Evolutionary conservation across 2,797 vertebrate species (phyloP).

Genomic region (Meda fulgida): DNA sequence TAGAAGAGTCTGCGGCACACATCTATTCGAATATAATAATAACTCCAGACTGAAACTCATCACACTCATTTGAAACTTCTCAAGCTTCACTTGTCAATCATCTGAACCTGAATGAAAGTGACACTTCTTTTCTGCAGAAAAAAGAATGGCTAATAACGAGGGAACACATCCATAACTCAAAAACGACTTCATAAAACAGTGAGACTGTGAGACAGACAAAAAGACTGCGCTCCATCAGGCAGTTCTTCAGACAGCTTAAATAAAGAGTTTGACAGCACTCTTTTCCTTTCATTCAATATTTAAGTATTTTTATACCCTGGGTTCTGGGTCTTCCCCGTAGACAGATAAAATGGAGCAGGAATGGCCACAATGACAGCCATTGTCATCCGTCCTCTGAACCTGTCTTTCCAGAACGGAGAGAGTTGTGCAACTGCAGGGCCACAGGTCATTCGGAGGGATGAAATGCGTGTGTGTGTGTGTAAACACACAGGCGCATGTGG

Average conservation of each 20-base stretch:
- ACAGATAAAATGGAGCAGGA: slow-evolving; percentile 69
- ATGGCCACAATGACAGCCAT: slow-evolving; percentile 70
- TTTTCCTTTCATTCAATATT: slow-evolving; percentile 49
- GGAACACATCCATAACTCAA: slow-evolving; percentile 47
- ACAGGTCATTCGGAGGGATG: slow-evolving; percentile 65
- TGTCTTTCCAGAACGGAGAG: slow-evolving; percentile 66
- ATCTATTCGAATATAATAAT: no score
- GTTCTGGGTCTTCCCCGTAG: slow-evolving; percentile 53
- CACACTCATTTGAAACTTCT: slow-evolving; percentile 19
- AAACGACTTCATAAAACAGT: slow-evolving; percentile 41
- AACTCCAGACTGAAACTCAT: not conserved
- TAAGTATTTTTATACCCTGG: slow-evolving; percentile 49
- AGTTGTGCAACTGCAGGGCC: slow-evolving; percentile 39
- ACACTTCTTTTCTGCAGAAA: slow-evolving; percentile 45
- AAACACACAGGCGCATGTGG: slow-evolving; percentile 54
- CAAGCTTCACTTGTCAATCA: slow-evolving; percentile 55
- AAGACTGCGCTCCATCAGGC: slow-evolving; percentile 4
- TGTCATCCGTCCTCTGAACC: slow-evolving; percentile 64
- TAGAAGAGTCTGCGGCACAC: not conserved
- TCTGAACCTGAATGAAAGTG: slow-evolving; percentile 15
- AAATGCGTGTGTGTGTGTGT: slow-evolving; percentile 52
- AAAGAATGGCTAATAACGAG: slow-evolving; percentile 46
- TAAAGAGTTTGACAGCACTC: slow-evolving; percentile 58
- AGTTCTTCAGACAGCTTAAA: slow-evolving; percentile 60
- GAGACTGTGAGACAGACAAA: slow-evolving; percentile 21